A percentile compares a stretch with the other conserved stretches of the same genome.
Conservation (phyloP, 2,888 invertebrate genomes). For the Steinernema carpocapsae region DNA sequence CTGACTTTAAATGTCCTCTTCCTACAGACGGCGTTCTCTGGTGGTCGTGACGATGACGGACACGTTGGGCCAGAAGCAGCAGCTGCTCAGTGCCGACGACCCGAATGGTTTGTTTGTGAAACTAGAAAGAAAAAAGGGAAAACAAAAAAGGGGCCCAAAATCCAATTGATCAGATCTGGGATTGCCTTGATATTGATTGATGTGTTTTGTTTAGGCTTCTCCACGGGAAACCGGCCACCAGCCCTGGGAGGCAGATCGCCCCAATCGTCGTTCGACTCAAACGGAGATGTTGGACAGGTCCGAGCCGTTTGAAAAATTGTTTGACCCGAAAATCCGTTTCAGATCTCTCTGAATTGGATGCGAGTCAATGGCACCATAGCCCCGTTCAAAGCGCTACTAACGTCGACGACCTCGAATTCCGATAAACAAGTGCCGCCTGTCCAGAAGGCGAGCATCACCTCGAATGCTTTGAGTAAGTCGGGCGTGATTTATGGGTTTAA, state of each 20-base stretch:
- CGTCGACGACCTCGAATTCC: constrained; percentile 36
- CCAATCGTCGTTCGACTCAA: constrained; percentile 64
- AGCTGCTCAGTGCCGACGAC: constrained; percentile 25
- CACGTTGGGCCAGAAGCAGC: constrained; percentile 23
- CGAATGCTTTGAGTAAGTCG: constrained; percentile 9
- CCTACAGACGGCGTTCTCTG: constrained; percentile 1
- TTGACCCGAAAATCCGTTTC: constrained; percentile 36
- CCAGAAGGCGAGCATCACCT: constrained; percentile 6
- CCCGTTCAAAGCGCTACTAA: constrained; percentile 47
- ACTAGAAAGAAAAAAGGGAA: not conserved
- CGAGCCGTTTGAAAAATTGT: constrained; percentile 33
- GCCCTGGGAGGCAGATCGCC: constrained; percentile 61
- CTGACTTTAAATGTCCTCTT: constrained; percentile 10
- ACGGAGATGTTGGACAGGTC: constrained; percentile 65
- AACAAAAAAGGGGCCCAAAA: not conserved
- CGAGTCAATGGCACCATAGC: constrained; percentile 62
- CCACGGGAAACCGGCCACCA: constrained; percentile 51
- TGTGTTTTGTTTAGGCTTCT: constrained; percentile 43
- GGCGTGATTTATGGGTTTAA: not conserved
- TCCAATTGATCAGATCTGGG: not conserved
- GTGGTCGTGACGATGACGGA: constrained; percentile 2
- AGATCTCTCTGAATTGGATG: constrained; percentile 67
- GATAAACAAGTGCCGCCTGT: constrained; percentile 27
- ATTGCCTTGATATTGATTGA: constrained; percentile 5
- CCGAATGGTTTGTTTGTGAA: not conserved